Base-by-base conservation (phyloP, 1,140 invertebrate species). In the Polypedilum pembai region DNA sequence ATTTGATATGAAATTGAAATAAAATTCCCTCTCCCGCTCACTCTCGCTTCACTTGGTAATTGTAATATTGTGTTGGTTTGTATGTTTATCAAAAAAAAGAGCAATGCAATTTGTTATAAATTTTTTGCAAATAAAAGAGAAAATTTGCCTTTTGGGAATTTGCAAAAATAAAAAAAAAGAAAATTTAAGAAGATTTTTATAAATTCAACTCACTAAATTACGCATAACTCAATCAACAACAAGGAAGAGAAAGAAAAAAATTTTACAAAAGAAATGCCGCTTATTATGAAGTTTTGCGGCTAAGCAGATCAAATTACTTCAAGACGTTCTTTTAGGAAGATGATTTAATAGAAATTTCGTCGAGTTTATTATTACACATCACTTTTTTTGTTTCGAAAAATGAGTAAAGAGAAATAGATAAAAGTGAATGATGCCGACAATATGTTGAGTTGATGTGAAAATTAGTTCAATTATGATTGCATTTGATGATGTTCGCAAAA, bases 401-500 rank as follows among this genome's bases (percentile, higher is more conserved):
- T 56, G 45, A 56, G 15, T 10, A 45, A 15, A 45, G 8, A 45
- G 41, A 10, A 45, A n/a, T 56, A 56, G 45, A 56, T 21, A 69
- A 69, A 69, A 69, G 65, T 18, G 17, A 18, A 21, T 10, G 8
- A 7, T 12, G 17, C 65, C 65, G 65, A 69, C 65, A 69, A 18
- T 21, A 3, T 20, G 1, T 20, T 18, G 18, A 69, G 8, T 69
- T 69, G 65, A 69, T 69, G 65, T 69, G 65, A 69, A 69, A 69
- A 69, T 21, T 69, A 21, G 65, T 69, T 18, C 65, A 69, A 69
- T 69, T 69, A 69, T 20, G 20, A 33, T 20, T 69, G 65, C 65
- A 56, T 56, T n/a, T 56, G 45, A n/a, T 56, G 45, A 15, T 56
- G 45, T 56, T n/a, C 4, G 65, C 65, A 69, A 69, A 69, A 20